Conservation (phyloP, 2,113 vertebrate species). For the Hepsetus odoe region DNA sequence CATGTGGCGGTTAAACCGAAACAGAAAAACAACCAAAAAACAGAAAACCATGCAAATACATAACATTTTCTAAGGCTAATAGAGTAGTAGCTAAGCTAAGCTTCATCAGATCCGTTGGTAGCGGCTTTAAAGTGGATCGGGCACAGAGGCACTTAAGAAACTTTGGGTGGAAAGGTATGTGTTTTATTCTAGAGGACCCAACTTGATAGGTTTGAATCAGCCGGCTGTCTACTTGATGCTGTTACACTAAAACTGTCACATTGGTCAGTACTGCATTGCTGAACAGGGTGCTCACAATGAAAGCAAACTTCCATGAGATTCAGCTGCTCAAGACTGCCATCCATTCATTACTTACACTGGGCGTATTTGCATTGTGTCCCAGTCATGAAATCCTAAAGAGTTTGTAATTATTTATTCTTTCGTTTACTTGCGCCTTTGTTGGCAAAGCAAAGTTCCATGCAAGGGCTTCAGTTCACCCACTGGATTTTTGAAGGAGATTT, state of each 20-base stretch:
- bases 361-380: background rate
- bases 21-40: background rate
- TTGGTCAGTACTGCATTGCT: background rate
- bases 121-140: too few species aligned
- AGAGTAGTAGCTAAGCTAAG: background rate
- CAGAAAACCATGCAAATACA: background rate
- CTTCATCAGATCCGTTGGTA: background rate
- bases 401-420: conserved; percentile 44
- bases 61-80: background rate
- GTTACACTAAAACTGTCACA: background rate
- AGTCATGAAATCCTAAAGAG: background rate
- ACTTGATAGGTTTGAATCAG: background rate
- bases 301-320: background rate
- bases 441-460: conserved; percentile 21
- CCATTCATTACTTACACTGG: conserved; percentile 49
- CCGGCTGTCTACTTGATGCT: background rate
- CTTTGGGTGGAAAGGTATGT: too few species aligned
- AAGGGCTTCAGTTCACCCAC: conserved; percentile 21
- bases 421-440: conserved; percentile 47
- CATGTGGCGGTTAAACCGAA: background rate
- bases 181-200: background rate
- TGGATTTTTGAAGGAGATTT: background rate
- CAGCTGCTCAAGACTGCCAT: conserved; percentile 66
- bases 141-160: too few species aligned
- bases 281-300: background rate